Percentiles rank a stretch among this genome's conserved stretches.
These are phyloP conservation scores for Ophion ventricosus DNA, from an alignment of 2,888 invertebrate genomes.

Conservation along the genomic window DNA sequence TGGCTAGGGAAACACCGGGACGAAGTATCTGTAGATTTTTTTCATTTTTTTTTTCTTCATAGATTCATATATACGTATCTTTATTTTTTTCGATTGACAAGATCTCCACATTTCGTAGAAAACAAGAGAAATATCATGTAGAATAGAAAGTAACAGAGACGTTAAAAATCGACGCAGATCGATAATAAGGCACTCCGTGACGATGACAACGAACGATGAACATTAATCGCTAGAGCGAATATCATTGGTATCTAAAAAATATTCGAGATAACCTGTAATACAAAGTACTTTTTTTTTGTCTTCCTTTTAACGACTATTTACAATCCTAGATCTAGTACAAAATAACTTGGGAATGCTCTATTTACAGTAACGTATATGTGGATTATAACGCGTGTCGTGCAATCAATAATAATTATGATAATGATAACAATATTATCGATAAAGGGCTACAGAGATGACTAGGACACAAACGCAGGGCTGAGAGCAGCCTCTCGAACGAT, in stretches of 20 bases:
- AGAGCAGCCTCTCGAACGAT: slow-evolving; percentile 30
- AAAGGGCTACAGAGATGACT: slow-evolving; percentile 51
- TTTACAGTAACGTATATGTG: slow-evolving; percentile 71
- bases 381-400: slow-evolving; percentile 27
- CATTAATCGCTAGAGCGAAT: background rate
- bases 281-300: slow-evolving; percentile 3
- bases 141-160: slow-evolving; percentile 17
- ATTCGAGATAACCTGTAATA: slow-evolving; percentile 30
- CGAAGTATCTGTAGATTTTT: background rate
- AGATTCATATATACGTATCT: slow-evolving; percentile 45
- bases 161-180: slow-evolving; percentile 25
- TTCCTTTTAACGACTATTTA: slow-evolving; percentile 57
- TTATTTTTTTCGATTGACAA: slow-evolving; percentile 66
- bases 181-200: slow-evolving; percentile 52
- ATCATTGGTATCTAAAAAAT: slow-evolving; percentile 1
- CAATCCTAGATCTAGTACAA: slow-evolving; percentile 64
- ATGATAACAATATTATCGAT: slow-evolving; percentile 19
- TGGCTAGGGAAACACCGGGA: background rate
- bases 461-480: slow-evolving; percentile 55
- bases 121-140: slow-evolving; percentile 42
- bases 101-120: slow-evolving; percentile 72
- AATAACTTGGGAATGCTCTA: slow-evolving; percentile 77
- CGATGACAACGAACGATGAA: slow-evolving; percentile 28
- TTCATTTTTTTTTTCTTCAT: slow-evolving; percentile 33
- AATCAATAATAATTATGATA: slow-evolving; percentile 18